Percentiles rank a stretch among this genome's conserved stretches.
Evolutionary conservation across 2,888 invertebrate genomes (phyloP).

Genomic region (Cyaniris semiargus): DNA sequence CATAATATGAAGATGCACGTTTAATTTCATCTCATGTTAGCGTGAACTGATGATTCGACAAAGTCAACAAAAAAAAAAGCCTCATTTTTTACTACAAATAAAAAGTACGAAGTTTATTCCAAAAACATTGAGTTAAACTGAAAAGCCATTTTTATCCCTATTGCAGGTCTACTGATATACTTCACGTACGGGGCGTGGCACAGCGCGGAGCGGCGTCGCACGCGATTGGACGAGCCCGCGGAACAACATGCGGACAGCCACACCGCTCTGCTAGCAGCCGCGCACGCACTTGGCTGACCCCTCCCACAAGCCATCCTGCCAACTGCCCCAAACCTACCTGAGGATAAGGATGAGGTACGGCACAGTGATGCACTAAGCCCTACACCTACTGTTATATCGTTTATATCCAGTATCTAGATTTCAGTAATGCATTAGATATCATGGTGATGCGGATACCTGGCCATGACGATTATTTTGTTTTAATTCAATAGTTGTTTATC

Average conservation of each 20-base stretch:
- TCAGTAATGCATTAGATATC: neutral
- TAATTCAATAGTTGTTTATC: neutral
- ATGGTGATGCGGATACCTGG: neutral
- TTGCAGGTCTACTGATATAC: slow-evolving; percentile 85
- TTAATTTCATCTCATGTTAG: too few relatives aligned
- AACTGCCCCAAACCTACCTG: neutral
- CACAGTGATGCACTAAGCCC: slow-evolving; percentile 50
- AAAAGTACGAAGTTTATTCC: too few relatives aligned
- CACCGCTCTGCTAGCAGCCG: slow-evolving; percentile 58
- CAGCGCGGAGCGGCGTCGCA: slow-evolving; percentile 76
- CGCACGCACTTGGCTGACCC: slow-evolving; percentile 65
- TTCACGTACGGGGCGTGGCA: slow-evolving; percentile 87
- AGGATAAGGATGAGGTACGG: neutral
- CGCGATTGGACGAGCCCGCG: slow-evolving; percentile 52
- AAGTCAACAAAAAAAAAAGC: too few relatives aligned
- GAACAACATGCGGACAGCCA: slow-evolving; percentile 67
- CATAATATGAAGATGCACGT: too few relatives aligned
- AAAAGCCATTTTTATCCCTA: too few relatives aligned
- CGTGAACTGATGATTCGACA: too few relatives aligned
- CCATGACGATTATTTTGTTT: neutral
- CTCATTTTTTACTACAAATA: too few relatives aligned
- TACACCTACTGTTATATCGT: slow-evolving; percentile 60
- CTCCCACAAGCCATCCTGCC: neutral
- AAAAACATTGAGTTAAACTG: too few relatives aligned
- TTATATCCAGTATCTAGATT: slow-evolving; percentile 64